A percentile compares a stretch with the other conserved stretches of the same genome.
phyloP scores from a whole-genome alignment of 2,888 invertebrate species.

The Ypsolopha sequella region DNA sequence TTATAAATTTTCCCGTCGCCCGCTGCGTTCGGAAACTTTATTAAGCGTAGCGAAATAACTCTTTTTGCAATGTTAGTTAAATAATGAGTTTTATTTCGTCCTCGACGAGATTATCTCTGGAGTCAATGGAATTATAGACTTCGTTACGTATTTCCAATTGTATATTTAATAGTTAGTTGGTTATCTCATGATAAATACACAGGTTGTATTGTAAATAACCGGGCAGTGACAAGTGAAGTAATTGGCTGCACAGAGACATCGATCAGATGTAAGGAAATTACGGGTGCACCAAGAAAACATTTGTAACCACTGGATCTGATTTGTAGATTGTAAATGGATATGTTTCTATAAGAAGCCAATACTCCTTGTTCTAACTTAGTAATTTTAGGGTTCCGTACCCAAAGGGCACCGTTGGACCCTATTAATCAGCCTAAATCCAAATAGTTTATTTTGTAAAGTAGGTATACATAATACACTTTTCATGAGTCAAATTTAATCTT shows the following conservation, averaged over 20 bases:
- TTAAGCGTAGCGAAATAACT: slow-evolving; percentile 5
- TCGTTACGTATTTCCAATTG: slow-evolving; percentile 24
- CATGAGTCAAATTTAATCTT: too few species aligned
- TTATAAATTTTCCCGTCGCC: neutral
- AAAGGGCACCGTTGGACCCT: too few species aligned
- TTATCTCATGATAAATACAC: slow-evolving; percentile 49
- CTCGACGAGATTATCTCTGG: neutral
- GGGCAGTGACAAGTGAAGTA: slow-evolving; percentile 47
- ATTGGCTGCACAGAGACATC: slow-evolving; percentile 46
- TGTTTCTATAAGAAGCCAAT: too few species aligned
- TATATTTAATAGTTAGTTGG: slow-evolving; percentile 29
- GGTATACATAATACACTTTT: too few species aligned
- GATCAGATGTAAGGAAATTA: slow-evolving; percentile 29
- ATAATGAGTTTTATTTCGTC: neutral
- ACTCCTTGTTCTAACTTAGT: too few species aligned
- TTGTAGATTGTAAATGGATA: neutral
- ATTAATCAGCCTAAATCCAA: too few species aligned
- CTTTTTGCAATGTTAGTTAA: neutral
- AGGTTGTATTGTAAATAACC: slow-evolving; percentile 46
- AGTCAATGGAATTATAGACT: slow-evolving; percentile 23
- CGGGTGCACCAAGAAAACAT: slow-evolving; percentile 20
- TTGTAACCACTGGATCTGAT: neutral
- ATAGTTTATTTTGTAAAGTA: too few species aligned
- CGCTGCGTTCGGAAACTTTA: neutral
- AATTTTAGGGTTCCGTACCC: too few species aligned